Base-by-base conservation (phyloP, 2,888 invertebrate species). In the Lasioglossum morio region DNA sequence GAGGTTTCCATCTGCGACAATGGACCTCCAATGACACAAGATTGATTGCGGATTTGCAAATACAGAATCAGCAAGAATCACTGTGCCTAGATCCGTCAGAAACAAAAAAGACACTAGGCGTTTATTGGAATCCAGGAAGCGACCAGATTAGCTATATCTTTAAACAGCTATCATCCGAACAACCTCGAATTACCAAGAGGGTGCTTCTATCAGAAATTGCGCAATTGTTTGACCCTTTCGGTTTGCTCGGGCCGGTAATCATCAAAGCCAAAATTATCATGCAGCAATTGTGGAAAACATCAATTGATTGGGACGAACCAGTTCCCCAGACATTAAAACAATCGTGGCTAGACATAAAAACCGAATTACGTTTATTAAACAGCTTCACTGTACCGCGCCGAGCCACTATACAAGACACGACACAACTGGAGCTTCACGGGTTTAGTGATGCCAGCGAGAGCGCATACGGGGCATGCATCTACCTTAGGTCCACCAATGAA, bases 401-500 rank as follows among this genome's bases (percentile, higher is more conserved):
- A 46, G 8, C 40, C 8, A 1, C 40, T 40, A 40, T 40, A 40
- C 8, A 46, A 14, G 2, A 46, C 43, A 46, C 2, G 14, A 46
- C 14, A 14, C 14, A 46, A 0, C 0, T 75, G 0, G 69, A 81
- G 27, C 3, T 84, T 0, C 81, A 78, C 4, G 57, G 66, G 0
- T 76, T 69, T 4, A 76, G 63, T 14, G 76, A 79, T 5, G 72
- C 72, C 0, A 76, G 76, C 16, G 69, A 72, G 5, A 1, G 19
- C 1, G 79, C 79, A 0, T 75, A 82, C 8, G 82, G 79, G 0
- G 70, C 75, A 3, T 82, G 82, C 46, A 1, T 79, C 0, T 75
- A 76, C 23, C 10, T 46, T 1, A 57, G 72, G 0, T 14, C 30
- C 0, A 30, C 12, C 0, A 10, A 60, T n/a, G 34, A 76, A 14